Base-by-base conservation (phyloP, 1,140 invertebrate genomes). In the Drosophila kikkawai region DNA sequence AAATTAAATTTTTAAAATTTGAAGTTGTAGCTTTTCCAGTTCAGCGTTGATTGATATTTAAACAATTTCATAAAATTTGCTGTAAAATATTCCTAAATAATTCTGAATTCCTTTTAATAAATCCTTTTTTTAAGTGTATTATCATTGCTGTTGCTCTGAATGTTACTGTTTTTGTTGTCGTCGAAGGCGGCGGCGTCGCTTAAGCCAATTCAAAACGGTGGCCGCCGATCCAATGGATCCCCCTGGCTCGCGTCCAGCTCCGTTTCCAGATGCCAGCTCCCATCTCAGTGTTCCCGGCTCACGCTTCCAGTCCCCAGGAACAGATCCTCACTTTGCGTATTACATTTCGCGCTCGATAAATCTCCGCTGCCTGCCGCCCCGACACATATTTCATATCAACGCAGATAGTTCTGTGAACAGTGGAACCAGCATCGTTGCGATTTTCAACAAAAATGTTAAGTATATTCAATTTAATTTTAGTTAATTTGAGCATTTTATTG, bases 341-440 rank as follows among this genome's bases (percentile, higher is more conserved):
- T 90, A 91, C 85, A 90, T 90, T 90, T 90, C 85, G 85, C 91
- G 91, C 91, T 92, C 91, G 82, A 92, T 92, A 92, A 90, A 90
- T 90, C 85, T 90, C 85, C 80, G 75, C 85, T 90, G 85, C 85
- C 85, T 88, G 85, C 77, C 85, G 67, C 78, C 76, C 80, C 85
- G 81, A 75, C 85, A 90, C 86, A 90, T 90, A 90, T 91, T 90
- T 90, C 85, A 90, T 90, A 90, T 90, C 85, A 90, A 90, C 85
- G 85, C 79, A 90, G 81, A 90, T 90, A 85, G 69, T 67, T 45
- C 26, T 12, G 26, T 22, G 13, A 37, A 90, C 81, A 79, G 74
- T 90, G 80, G 77, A 13, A 7, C 26, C 32, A n/a, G 4, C 13
- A 7, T 4, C 1, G 44, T 22, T 22, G 12, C 44, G 19, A 7